Evolutionary conservation across 2,113 vertebrate species (phyloP).

Genomic region (Balaeniceps rex): DNA sequence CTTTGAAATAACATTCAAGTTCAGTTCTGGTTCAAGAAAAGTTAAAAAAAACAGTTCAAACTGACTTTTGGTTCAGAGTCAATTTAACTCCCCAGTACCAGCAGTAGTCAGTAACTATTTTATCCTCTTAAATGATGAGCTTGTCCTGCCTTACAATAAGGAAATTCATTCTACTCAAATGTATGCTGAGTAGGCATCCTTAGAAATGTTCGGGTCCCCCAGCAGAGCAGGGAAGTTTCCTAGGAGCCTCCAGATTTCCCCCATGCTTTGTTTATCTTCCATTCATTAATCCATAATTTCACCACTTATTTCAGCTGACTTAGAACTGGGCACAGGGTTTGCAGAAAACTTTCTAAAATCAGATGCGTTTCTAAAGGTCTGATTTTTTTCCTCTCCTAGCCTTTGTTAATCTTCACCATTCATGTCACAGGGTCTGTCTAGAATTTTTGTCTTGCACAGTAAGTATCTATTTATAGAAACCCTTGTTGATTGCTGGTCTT

Average conservation of each 20-base stretch:
- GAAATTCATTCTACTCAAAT: constrained; percentile 12
- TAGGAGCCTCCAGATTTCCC: background rate
- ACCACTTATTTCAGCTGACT: background rate
- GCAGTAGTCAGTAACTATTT: background rate
- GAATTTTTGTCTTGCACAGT: background rate
- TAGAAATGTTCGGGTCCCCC: background rate
- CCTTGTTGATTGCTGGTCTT: background rate
- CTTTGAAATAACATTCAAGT: constrained; percentile 1
- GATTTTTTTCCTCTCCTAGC: background rate
- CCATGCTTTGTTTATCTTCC: background rate
- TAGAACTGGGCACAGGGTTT: background rate
- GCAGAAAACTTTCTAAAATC: background rate
- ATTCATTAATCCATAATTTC: constrained; percentile 4
- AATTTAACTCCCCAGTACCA: background rate
- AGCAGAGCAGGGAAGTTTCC: background rate
- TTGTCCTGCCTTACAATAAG: background rate
- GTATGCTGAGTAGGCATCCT: background rate
- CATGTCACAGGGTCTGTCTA: background rate
- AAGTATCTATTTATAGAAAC: background rate
- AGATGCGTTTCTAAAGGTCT: background rate
- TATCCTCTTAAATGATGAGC: background rate
- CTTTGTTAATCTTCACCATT: background rate
- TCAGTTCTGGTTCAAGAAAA: constrained; percentile 43
- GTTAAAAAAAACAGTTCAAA: background rate
- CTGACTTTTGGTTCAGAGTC: background rate